These are phyloP conservation scores for Orthonevra nobilis DNA, from an alignment of 2,888 invertebrate species.

Conservation along the genomic window DNA sequence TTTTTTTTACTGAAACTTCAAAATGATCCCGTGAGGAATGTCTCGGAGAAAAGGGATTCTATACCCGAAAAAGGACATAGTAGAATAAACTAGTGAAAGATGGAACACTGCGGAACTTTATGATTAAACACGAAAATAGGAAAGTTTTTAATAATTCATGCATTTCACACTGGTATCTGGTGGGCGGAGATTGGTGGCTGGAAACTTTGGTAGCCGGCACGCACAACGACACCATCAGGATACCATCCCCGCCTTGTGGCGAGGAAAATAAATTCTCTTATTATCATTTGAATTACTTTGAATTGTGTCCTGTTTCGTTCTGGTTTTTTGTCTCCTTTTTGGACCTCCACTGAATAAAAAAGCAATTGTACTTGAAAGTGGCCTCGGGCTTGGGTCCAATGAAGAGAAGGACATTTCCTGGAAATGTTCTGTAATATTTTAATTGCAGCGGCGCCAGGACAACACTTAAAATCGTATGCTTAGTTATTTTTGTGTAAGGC, in stretches of 20 bases:
- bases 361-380: slow-evolving; percentile 34
- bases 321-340: background rate
- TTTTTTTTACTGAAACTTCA: slow-evolving; percentile 11
- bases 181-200: background rate
- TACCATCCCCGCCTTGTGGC: no score
- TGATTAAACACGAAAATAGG: slow-evolving; percentile 39
- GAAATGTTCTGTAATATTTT: no score
- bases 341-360: slow-evolving; percentile 1
- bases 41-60: slow-evolving; percentile 13
- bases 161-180: background rate
- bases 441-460: no score
- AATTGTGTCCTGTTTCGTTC: slow-evolving; percentile 12
- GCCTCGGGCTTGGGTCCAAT: slow-evolving; percentile 14
- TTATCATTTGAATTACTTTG: slow-evolving; percentile 44
- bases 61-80: slow-evolving; percentile 37
- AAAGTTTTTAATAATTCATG: slow-evolving; percentile 55
- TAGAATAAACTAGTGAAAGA: slow-evolving; percentile 45
- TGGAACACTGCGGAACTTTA: slow-evolving; percentile 49
- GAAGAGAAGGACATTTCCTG: no score
- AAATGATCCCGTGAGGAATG: slow-evolving; percentile 32
- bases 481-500: no score
- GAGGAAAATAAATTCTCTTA: slow-evolving; percentile 48
- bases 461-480: no score
- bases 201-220: slow-evolving; percentile 18
- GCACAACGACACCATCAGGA: slow-evolving; percentile 16